Base-by-base conservation (phyloP, 37 sponge, comb jelly and placozoan species). In the Crambe crambe region DNA sequence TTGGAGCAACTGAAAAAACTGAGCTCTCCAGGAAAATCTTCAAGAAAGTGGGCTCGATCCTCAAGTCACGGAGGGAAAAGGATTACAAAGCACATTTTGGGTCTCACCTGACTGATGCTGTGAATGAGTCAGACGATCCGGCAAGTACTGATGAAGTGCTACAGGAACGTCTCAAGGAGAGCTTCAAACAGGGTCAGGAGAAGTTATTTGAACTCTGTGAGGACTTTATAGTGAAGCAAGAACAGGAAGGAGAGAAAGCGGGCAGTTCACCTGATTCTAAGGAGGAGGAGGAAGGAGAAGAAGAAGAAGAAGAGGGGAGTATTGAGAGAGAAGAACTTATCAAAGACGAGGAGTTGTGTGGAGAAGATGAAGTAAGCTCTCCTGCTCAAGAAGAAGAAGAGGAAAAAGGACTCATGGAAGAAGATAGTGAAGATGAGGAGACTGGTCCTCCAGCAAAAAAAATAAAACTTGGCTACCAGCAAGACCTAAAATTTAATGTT, bases 1-100 rank as follows among this genome's bases (percentile, higher is more conserved):
- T 93, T 18, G 22, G 47, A 20, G 59, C 26, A 17, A 79, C 89
- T 22, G 76, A 83, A 54, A 57, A 54, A 29, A 12, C 27, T 20
- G 58, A 65, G 20, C 41, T 83, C 9, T 68, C 94, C 26, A 66
- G 80, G 42, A 61, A 65, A 10, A 72, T 93, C 18, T 89, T 93
- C 58, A 78, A 70, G 47, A 90, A 93, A 42, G 82, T 93, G 12
- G 91, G 90, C 0, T 74, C 78, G 57, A 58, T 74, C 1, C 27
- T 93, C 25, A 85, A 93, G 43, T 56, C 35, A 37, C 30, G 60
- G 21, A 72, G 94, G 59, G 76, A 40, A 0, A 68, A 44, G 37
- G 86, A 89, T 34, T 93, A 80, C 42, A 22, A 73, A 20, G 40
- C 59, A 18, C 72, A 78, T 47, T 93, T 93, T 89, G 93, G 93